Percentiles rank a stretch among this genome's conserved stretches.
These are phyloP conservation scores for Pseudois nayaur DNA, from an alignment of 2,113 vertebrate genomes.

Conservation along the genomic window DNA sequence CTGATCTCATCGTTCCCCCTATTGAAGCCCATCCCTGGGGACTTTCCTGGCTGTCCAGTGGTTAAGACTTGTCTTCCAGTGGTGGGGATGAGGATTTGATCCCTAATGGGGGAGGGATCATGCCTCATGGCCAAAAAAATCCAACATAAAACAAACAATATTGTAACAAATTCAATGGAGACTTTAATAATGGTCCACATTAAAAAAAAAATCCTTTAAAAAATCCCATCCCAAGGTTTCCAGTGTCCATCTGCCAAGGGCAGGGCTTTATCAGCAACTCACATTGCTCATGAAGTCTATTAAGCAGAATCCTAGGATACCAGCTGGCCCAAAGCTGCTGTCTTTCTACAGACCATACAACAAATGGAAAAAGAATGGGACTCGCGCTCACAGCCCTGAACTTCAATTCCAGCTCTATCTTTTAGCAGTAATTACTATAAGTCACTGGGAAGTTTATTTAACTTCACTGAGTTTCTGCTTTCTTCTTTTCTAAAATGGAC, in stretches of 20 bases:
- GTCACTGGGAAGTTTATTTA: background rate
- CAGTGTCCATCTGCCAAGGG: background rate
- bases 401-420: background rate
- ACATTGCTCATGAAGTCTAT: background rate
- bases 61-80: background rate
- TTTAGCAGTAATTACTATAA: background rate
- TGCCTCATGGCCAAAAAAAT: background rate
- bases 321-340: too few relatives aligned
- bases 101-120: background rate
- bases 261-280: too few relatives aligned
- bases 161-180: background rate
- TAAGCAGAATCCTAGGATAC: background rate
- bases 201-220: background rate
- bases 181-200: background rate
- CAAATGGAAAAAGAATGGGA: background rate
- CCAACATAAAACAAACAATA: background rate
- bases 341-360: background rate
- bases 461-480: background rate
- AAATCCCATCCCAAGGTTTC: background rate
- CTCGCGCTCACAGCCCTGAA: background rate
- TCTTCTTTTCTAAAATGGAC: background rate
- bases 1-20: background rate
- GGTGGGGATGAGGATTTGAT: background rate
- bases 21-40: background rate
- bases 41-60: background rate